Base-by-base conservation (phyloP, 2,888 invertebrate genomes). In the Formica aserva region DNA sequence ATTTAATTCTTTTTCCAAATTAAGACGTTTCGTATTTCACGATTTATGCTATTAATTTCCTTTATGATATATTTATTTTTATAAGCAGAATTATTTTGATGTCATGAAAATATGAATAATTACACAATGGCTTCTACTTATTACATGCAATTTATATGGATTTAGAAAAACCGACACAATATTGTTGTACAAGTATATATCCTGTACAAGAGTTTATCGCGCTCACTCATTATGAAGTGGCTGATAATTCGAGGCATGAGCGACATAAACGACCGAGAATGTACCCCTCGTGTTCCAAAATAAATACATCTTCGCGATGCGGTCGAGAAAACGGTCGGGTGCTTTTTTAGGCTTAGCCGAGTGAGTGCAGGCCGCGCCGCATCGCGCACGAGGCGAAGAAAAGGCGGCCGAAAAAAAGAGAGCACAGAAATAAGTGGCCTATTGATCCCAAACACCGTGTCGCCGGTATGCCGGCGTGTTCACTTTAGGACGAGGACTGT, bases 361-460 rank as follows among this genome's bases (percentile, higher is more conserved):
- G 83, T 82, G 85, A 89, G 86, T 86, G 84, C 87, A 88, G 88
- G 88, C 86, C 80, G 52, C 67, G 74, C 66, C 80, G 84, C 85
- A 72, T 45, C 85, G 74, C 52, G 78, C 85, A 85, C 84, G 87
- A 72, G 55, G 80, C 65, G 84, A 77, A 85, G 84, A 83, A 84
- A 85, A 85, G 76, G 63, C 45, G 82, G 75, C 67, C 83, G 85
- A 91, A 91, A 91, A 91, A 89, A 91, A 89, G 84, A 85, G 35
- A 41, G 78, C 72, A 80, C 78, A 80, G 60, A 80, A 80, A 80
- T 80, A 80, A 80, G 72, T 80, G 91, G 85, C 90, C 90, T 90
- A 91, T 91, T 91, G 91, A 91, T 90, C 91, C 60, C 86, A 74
- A 85, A 88, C 88, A 83, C 84, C 65, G 85, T 85, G 85, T 84